phyloP scores from a whole-genome alignment of 2,888 invertebrate genomes.

The Caenorhabditis auriculariae region DNA sequence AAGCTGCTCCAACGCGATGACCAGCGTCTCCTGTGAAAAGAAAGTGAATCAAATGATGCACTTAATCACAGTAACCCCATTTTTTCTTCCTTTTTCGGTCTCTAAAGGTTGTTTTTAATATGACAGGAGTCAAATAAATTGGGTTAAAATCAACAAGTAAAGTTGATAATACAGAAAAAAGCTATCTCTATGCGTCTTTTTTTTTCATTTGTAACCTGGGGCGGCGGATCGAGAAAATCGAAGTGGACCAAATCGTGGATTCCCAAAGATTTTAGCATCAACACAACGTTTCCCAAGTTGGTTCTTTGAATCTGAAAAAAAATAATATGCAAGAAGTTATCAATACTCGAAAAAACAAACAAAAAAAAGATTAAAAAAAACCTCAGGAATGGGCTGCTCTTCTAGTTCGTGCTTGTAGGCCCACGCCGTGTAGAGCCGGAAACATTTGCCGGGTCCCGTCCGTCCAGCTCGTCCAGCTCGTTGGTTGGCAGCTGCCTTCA shows the following conservation, averaged over 20 bases:
- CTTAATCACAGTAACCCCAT: too few species aligned
- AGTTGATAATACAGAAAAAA: not conserved
- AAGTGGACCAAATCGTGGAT: conserved; percentile 97
- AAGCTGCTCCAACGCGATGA: conserved; percentile 90
- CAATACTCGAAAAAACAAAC: not conserved
- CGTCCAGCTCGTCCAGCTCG: conserved; percentile 92
- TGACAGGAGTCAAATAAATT: too few species aligned
- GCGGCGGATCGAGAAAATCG: conserved; percentile 97
- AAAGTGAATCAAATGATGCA: not conserved
- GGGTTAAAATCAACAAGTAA: too few species aligned
- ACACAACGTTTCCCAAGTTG: conserved; percentile 93
- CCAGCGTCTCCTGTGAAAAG: conserved; percentile 66
- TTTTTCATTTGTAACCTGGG: conserved; percentile 69
- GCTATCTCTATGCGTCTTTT: not conserved
- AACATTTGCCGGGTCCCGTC: conserved; percentile 96
- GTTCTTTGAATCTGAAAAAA: conserved; percentile 80
- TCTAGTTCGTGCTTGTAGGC: conserved; percentile 97
- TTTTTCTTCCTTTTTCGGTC: too few species aligned
- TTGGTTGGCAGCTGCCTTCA: conserved; percentile 85
- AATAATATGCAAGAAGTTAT: not conserved
- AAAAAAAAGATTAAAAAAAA: conserved; percentile 14
- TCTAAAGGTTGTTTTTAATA: too few species aligned
- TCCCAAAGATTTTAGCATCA: conserved; percentile 91
- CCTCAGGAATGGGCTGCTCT: conserved; percentile 93
- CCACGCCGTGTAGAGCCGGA: conserved; percentile 95